These are phyloP conservation scores for Drosophila silvestris DNA, from an alignment of 2,888 invertebrate genomes.

Conservation along the genomic window DNA sequence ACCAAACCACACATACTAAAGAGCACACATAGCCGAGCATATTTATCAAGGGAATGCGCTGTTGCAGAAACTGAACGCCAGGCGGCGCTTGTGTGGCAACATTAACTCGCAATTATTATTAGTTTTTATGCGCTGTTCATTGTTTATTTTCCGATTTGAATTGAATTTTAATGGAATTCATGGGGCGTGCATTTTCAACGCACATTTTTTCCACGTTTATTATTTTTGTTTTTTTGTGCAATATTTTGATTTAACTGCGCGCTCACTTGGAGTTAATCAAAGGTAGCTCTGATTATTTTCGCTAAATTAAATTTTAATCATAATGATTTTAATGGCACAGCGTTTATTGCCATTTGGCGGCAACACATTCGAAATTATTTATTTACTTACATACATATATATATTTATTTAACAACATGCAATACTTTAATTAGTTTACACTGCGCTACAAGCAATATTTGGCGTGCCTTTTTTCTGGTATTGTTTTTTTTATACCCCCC, in stretches of 20 bases:
- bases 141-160: conserved; percentile 65
- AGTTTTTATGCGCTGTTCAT: conserved; percentile 66
- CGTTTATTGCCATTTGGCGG: conserved; percentile 51
- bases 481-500: conserved; percentile 8
- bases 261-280: conserved; percentile 67
- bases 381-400: background rate
- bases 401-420: conserved; percentile 30
- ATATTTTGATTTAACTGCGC: conserved; percentile 50
- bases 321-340: conserved; percentile 62
- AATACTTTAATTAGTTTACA: conserved; percentile 75
- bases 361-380: conserved; percentile 3
- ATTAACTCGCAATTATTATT: conserved; percentile 75
- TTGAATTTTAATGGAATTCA: conserved; percentile 80
- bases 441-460: conserved; percentile 61
- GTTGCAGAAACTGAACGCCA: conserved; percentile 32
- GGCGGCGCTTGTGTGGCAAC: conserved; percentile 36
- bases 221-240: background rate
- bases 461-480: conserved; percentile 29
- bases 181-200: conserved; percentile 51
- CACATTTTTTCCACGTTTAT: conserved; percentile 22
- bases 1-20: conserved; percentile 3
- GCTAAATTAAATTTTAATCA: conserved; percentile 79
- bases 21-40: conserved; percentile 12
- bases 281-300: conserved; percentile 67
- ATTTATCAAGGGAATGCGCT: conserved; percentile 38